These are phyloP conservation scores for Syngnathoides biaculeatus DNA, from an alignment of 2,113 vertebrate species.

Conservation along the genomic window DNA sequence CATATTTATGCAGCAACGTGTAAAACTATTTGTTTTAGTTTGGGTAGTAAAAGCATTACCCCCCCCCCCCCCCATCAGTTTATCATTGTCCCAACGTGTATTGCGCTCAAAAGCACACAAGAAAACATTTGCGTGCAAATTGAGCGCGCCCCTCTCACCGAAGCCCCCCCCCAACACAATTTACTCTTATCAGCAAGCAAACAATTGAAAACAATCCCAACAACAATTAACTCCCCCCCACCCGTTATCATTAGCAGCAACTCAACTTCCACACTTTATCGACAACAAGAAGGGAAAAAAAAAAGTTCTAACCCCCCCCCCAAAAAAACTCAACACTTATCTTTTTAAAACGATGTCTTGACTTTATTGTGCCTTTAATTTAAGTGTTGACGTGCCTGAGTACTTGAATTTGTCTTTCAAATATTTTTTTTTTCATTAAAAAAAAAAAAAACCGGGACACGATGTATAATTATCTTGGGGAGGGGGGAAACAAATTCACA, in stretches of 20 bases:
- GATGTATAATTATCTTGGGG: too few species aligned
- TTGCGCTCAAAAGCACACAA: constrained; percentile 46
- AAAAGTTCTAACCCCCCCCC: not conserved
- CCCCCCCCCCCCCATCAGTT: too few species aligned
- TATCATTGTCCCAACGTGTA: constrained; percentile 19
- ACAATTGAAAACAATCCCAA: not conserved
- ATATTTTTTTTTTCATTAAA: too few species aligned
- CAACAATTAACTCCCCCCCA: not conserved
- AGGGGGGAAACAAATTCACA: too few species aligned
- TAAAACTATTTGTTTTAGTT: not conserved
- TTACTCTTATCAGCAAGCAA: constrained; percentile 71
- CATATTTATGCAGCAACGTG: not conserved
- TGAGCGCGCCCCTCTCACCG: constrained; percentile 27
- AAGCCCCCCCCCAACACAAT: constrained; percentile 65
- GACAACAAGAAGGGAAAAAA: not conserved
- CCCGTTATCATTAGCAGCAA: not conserved
- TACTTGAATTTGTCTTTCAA: too few species aligned
- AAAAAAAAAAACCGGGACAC: not conserved
- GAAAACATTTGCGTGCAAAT: constrained; percentile 71
- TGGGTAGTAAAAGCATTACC: not conserved
- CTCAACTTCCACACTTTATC: not conserved
- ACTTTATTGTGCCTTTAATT: not conserved
- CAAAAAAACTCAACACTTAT: not conserved
- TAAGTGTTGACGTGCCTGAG: too few species aligned
- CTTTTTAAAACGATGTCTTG: not conserved